phyloP scores from a whole-genome alignment of 1,140 invertebrate genomes.

The Cydia pomonella region DNA sequence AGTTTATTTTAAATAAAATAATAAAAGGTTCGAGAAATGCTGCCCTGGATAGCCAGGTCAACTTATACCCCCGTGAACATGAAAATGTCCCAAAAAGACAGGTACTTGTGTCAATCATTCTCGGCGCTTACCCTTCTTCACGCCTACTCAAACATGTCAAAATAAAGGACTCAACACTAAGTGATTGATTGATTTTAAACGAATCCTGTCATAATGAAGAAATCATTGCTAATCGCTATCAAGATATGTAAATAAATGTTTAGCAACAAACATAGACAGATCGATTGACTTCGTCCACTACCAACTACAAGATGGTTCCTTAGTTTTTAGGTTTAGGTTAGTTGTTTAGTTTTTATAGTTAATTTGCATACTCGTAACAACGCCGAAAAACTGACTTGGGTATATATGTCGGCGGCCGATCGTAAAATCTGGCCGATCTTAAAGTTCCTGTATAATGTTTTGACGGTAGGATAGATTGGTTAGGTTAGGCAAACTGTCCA shows the following conservation, averaged over 20 bases:
- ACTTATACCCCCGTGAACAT: neutral
- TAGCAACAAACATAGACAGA: neutral
- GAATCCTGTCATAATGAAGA: neutral
- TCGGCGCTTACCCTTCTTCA: neutral
- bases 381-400: too few relatives aligned
- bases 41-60: neutral
- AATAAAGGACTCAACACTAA: neutral
- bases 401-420: too few relatives aligned
- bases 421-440: too few relatives aligned
- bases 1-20: neutral
- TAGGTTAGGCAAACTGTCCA: too few relatives aligned
- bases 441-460: too few relatives aligned
- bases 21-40: neutral
- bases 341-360: too few relatives aligned
- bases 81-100: neutral
- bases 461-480: too few relatives aligned
- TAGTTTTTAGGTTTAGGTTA: too few relatives aligned
- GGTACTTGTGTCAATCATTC: neutral
- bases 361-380: too few relatives aligned
- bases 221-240: neutral
- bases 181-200: slow-evolving; percentile 1
- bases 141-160: slow-evolving; percentile 11
- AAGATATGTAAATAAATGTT: neutral
- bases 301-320: too few relatives aligned
- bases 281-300: too few relatives aligned